phyloP scores from a whole-genome alignment of 2,113 vertebrate species.

The Chloropsis cyanopogon region DNA sequence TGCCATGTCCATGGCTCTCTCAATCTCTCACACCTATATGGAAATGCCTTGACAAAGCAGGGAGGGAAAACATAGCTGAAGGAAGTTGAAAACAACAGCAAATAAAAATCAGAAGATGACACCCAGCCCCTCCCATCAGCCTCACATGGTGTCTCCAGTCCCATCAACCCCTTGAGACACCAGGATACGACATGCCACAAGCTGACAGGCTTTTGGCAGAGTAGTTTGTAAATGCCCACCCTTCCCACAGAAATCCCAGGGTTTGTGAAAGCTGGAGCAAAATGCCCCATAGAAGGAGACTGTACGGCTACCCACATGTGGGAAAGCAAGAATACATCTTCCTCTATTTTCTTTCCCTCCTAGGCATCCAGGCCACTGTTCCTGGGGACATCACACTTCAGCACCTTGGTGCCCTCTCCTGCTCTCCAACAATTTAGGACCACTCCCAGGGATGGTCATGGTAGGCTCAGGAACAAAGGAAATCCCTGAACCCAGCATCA shows the following conservation, averaged over 20 bases:
- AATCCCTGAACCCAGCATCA: not conserved
- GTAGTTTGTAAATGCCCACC: not conserved
- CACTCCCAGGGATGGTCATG: not conserved
- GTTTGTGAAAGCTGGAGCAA: not conserved
- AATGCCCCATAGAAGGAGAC: not conserved
- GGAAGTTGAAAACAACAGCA: not conserved
- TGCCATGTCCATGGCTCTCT: not conserved
- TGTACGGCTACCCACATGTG: not conserved
- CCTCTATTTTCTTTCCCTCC: not conserved
- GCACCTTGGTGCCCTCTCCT: not conserved
- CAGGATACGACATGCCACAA: accelerated
- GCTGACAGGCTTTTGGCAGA: not conserved
- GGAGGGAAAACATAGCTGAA: not conserved
- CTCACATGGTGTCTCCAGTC: not conserved
- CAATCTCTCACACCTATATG: not conserved
- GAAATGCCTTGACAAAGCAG: not conserved
- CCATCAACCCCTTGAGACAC: not conserved
- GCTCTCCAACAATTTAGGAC: accelerated
- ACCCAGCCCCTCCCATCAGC: not conserved
- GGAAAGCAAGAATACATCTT: not conserved
- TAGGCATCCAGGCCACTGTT: not conserved
- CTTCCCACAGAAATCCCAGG: not conserved
- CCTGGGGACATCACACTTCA: not conserved
- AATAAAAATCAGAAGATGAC: not conserved
- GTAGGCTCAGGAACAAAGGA: not conserved